Base-by-base conservation (phyloP, 2,113 vertebrate genomes). In the Alectura lathami region DNA sequence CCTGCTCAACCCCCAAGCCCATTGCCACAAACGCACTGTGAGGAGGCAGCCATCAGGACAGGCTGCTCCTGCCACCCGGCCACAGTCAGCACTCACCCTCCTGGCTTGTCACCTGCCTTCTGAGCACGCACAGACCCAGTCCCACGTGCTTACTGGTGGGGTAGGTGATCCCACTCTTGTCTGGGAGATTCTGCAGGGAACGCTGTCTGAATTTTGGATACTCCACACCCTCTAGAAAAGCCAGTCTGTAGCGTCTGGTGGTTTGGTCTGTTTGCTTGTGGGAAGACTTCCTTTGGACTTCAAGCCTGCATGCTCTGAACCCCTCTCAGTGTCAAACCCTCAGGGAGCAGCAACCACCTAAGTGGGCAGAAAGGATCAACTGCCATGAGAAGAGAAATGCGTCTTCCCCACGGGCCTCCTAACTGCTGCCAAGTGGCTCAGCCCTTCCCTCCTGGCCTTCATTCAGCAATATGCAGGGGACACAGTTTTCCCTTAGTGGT, bases 21-120 rank as follows among this genome's bases (percentile, higher is more conserved):
- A 1, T 8, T 4, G 2, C 54, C 21, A 11, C 26, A 15, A 9
- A 26, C 0, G 4, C 18, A 0, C 11, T 11, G 24, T 6, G 74
- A 29, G 0, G 1, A 43, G 59, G 13, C 59, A 51, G 62, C 13
- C 15, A 1, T 2, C 13, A 26, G 54, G 43, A 64, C 12, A 42
- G 38, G 7, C 24, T 2, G 5, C 1, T 36, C 5, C 56, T 32
- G 45, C 50, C 21, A 2, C 2, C n/a, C 40, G 21, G 42, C 43
- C 87, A 3, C 9, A 4, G 2, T 8, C 2, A 50, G 23, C 2
- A 0, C 82, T 62, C 29, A 0, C 38, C 24, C 36, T 43, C 43
- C 78, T 26, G 17, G 26, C 23, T 16, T 0, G 0, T 23, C 9
- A 5, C 6, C 15, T 26, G 64, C 57, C 38, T 43, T 67, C 10